Conservation (phyloP, 2,888 invertebrate species). For the Caenorhabditis wallacei region DNA sequence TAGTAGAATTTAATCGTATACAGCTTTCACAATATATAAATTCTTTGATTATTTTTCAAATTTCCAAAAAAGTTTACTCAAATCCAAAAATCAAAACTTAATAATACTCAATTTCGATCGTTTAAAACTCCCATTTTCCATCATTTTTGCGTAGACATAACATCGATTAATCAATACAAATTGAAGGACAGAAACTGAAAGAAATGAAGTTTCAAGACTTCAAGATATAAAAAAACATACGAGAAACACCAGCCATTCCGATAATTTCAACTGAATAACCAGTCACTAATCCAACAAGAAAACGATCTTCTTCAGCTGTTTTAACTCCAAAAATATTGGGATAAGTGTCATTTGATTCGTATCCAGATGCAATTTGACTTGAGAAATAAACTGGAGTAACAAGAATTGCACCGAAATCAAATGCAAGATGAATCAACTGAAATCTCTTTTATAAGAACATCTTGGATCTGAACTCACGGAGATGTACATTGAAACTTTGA, state of each 20-base stretch:
- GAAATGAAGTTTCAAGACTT: background rate
- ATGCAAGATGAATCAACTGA: conserved; percentile 46
- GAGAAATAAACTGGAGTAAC: conserved; percentile 51
- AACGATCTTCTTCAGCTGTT: conserved; percentile 42
- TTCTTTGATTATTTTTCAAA: too few species aligned
- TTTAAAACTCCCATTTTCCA: conserved; percentile 11
- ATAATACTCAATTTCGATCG: conserved; percentile 20
- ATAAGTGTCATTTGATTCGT: conserved; percentile 52
- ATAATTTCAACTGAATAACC: conserved; percentile 58
- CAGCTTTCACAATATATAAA: too few species aligned
- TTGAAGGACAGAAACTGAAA: conserved; percentile 44
- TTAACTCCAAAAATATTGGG: conserved; percentile 40
- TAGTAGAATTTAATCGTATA: too few species aligned
- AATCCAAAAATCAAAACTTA: conserved; percentile 10
- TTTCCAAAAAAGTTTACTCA: background rate
- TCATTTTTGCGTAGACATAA: conserved; percentile 31
- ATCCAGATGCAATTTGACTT: conserved; percentile 49
- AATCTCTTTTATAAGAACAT: background rate
- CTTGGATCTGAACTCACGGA: conserved; percentile 18
- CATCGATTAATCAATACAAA: conserved; percentile 49
- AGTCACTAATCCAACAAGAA: conserved; percentile 40
- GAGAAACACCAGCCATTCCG: conserved; percentile 25
- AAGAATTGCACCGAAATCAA: conserved; percentile 45
- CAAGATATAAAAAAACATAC: conserved; percentile 5
- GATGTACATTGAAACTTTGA: conserved; percentile 47